phyloP scores from a whole-genome alignment of 2,797 vertebrate genomes.

The Acrossocheilus fasciatus region DNA sequence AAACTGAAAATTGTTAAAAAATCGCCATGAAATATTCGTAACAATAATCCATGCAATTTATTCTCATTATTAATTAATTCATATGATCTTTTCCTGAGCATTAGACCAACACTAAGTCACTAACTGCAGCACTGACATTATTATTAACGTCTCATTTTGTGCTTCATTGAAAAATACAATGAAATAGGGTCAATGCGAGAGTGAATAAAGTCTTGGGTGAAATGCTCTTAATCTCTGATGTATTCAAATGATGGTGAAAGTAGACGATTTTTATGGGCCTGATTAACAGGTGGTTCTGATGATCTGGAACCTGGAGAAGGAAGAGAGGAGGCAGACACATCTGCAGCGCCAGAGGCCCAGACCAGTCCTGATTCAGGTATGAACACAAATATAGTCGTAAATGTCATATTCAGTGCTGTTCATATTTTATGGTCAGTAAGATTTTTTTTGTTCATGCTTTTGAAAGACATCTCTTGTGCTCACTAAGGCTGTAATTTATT shows the following conservation, averaged over 20 bases:
- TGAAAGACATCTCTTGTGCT: background rate
- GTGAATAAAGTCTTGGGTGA: background rate
- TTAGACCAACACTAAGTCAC: background rate
- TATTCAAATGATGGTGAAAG: background rate
- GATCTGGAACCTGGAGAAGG: constrained; percentile 73
- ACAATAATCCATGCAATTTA: background rate
- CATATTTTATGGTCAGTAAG: background rate
- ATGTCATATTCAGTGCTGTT: background rate
- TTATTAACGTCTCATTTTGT: background rate
- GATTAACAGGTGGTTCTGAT: constrained; percentile 70
- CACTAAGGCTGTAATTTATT: background rate
- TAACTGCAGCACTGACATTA: background rate
- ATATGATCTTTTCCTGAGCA: no score
- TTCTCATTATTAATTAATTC: background rate
- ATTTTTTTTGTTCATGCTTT: background rate
- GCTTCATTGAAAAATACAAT: background rate
- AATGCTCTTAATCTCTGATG: background rate
- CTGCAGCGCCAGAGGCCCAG: constrained; percentile 67
- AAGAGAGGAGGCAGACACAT: constrained; percentile 66
- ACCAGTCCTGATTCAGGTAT: constrained; percentile 70
- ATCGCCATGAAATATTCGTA: background rate
- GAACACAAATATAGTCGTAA: constrained; percentile 9
- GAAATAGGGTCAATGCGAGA: background rate
- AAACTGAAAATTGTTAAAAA: background rate
- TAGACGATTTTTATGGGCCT: background rate